Percentiles rank a stretch among this genome's conserved stretches.
phyloP scores from a whole-genome alignment of 1,140 invertebrate genomes.

The Psix sp. region DNA sequence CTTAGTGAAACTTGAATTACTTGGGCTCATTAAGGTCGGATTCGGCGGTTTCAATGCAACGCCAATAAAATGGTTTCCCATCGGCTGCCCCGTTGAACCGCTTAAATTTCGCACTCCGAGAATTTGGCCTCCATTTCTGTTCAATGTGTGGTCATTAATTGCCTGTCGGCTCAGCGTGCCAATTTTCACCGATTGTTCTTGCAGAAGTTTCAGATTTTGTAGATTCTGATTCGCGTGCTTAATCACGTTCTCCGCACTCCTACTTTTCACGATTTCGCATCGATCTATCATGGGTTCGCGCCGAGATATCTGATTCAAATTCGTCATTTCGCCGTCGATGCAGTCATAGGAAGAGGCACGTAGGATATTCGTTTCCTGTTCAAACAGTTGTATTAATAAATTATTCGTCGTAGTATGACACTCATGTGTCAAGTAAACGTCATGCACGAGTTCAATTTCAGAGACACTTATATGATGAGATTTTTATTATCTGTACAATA shows the following conservation, averaged over 20 bases:
- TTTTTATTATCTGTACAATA: no score
- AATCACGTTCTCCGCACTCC: conserved; percentile 58
- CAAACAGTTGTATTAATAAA: conserved; percentile 6
- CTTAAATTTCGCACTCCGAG: conserved; percentile 70
- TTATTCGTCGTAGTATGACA: no score
- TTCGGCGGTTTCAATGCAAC: conserved; percentile 46
- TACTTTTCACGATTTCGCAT: conserved; percentile 51
- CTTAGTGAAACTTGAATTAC: conserved; percentile 53
- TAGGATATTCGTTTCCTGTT: conserved; percentile 43
- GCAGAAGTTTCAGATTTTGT: conserved; percentile 69
- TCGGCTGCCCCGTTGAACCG: conserved; percentile 50
- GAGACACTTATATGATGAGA: no score
- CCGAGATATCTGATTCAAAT: conserved; percentile 33
- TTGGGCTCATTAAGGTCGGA: conserved; percentile 47
- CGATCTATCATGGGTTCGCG: conserved; percentile 54
- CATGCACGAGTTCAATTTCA: no score
- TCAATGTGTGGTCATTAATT: conserved; percentile 44
- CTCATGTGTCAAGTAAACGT: no score
- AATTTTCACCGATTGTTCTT: conserved; percentile 61
- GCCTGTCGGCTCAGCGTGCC: conserved; percentile 49
- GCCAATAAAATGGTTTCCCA: conserved; percentile 42
- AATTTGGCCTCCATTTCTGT: conserved; percentile 65
- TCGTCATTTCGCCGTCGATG: conserved; percentile 48
- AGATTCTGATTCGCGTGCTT: conserved; percentile 68
- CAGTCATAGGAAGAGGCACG: conserved; percentile 49